Evolutionary conservation across 2,797 vertebrate species (phyloP).

Genomic region (Crenuchus spilurus): DNA sequence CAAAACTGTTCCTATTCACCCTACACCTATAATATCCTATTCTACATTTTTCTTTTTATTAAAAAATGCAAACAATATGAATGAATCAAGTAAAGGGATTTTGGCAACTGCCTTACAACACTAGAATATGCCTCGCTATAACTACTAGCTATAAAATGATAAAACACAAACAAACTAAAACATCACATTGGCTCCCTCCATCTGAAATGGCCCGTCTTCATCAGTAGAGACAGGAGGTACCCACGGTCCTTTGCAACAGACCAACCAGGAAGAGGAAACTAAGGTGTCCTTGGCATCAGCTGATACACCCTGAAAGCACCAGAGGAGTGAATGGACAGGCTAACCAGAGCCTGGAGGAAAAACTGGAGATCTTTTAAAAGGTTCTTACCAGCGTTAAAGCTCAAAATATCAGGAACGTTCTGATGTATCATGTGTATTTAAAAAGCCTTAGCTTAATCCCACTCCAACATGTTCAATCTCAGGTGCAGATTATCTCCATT

Average conservation of each 20-base stretch:
- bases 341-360: neutral
- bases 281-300: neutral
- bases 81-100: slow-evolving; percentile 36
- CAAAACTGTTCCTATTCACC: neutral
- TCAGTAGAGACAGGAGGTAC: neutral
- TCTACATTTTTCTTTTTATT: neutral
- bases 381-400: too few species aligned
- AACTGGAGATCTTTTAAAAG: neutral
- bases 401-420: too few species aligned
- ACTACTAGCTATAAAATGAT: neutral
- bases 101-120: slow-evolving; percentile 20
- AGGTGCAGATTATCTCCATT: too few species aligned
- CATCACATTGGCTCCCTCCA: neutral
- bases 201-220: neutral
- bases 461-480: neutral
- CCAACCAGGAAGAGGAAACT: slow-evolving; percentile 4
- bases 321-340: neutral
- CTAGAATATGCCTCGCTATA: neutral
- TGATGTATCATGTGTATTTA: neutral
- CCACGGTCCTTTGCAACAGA: neutral
- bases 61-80: slow-evolving; percentile 13
- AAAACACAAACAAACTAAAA: slow-evolving; percentile 15
- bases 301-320: slow-evolving; percentile 1
- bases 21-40: neutral
- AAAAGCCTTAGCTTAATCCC: neutral